Percentiles rank a stretch among this genome's conserved stretches.
Evolutionary conservation across 92 coral and sea anemone genomes (phyloP).

Genomic region (Porites evermanni): DNA sequence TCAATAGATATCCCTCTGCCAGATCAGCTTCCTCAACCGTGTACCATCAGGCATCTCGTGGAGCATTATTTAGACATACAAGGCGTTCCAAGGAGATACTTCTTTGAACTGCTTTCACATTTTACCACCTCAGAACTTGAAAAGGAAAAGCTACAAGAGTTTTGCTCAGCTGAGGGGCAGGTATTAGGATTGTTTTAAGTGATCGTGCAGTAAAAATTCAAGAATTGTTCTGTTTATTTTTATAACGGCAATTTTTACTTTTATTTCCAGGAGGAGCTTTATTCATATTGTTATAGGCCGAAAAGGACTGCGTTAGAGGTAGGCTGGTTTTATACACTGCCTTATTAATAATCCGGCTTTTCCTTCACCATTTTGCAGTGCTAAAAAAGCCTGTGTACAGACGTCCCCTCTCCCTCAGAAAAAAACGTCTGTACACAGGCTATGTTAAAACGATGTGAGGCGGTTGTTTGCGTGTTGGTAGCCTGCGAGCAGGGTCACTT

Average conservation of each 20-base stretch:
- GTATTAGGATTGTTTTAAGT: conserved; percentile 18
- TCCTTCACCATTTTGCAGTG: no score
- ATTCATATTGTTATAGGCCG: conserved; percentile 93
- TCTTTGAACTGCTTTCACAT: conserved; percentile 95
- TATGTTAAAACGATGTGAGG: no score
- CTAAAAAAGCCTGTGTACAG: background rate
- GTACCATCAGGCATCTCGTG: conserved; percentile 86
- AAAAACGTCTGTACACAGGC: no score
- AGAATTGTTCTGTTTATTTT: background rate
- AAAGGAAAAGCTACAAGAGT: conserved; percentile 91
- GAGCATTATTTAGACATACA: conserved; percentile 95
- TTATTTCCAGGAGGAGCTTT: conserved; percentile 87
- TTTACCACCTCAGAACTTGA: conserved; percentile 92
- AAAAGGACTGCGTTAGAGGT: conserved; percentile 89
- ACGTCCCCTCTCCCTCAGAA: no score
- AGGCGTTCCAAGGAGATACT: conserved; percentile 92
- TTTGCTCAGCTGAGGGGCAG: conserved; percentile 95
- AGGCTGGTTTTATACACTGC: background rate
- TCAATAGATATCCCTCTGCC: conserved; percentile 85
- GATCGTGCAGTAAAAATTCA: background rate
- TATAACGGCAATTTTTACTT: background rate
- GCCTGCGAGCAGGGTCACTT: no score
- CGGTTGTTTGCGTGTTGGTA: no score
- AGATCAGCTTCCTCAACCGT: conserved; percentile 81
- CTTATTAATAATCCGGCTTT: background rate